These are phyloP conservation scores for Atta texana DNA, from an alignment of 1,140 invertebrate genomes.

Conservation along the genomic window DNA sequence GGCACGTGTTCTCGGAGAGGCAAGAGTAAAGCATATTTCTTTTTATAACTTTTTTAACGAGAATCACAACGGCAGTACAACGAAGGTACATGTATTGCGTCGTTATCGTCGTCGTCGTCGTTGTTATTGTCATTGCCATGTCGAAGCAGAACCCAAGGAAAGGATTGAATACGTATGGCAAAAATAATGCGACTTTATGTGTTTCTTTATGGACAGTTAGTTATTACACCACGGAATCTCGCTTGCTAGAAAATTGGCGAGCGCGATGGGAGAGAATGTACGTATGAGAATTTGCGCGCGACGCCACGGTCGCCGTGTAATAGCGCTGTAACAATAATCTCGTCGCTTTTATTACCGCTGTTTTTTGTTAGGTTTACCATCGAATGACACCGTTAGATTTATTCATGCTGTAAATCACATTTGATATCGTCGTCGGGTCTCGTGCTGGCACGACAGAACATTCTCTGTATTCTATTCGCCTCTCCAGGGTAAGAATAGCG, in stretches of 20 bases:
- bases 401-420: conserved; percentile 48
- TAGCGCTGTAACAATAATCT: conserved; percentile 54
- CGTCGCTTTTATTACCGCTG: conserved; percentile 52
- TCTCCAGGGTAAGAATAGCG: background rate
- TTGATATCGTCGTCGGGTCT: conserved; percentile 19
- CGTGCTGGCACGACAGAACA: conserved; percentile 23
- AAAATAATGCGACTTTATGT: conserved; percentile 32
- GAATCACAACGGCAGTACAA: background rate
- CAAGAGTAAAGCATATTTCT: background rate
- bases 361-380: conserved; percentile 45
- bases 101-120: background rate
- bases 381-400: conserved; percentile 46
- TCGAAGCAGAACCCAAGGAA: background rate
- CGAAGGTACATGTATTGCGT: background rate
- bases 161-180: conserved; percentile 39
- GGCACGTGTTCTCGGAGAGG: conserved; percentile 12
- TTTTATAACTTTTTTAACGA: conserved; percentile 43
- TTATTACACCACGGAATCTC: conserved; percentile 43
- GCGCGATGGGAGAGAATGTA: conserved; percentile 3
- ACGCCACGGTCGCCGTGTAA: conserved; percentile 15
- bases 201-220: conserved; percentile 47
- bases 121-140: background rate
- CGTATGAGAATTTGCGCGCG: conserved; percentile 33
- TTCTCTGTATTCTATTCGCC: background rate
- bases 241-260: conserved; percentile 46